A percentile compares a stretch with the other conserved stretches of the same genome.
phyloP scores from a whole-genome alignment of 2,113 vertebrate genomes.

The Triplophysa dalaica region DNA sequence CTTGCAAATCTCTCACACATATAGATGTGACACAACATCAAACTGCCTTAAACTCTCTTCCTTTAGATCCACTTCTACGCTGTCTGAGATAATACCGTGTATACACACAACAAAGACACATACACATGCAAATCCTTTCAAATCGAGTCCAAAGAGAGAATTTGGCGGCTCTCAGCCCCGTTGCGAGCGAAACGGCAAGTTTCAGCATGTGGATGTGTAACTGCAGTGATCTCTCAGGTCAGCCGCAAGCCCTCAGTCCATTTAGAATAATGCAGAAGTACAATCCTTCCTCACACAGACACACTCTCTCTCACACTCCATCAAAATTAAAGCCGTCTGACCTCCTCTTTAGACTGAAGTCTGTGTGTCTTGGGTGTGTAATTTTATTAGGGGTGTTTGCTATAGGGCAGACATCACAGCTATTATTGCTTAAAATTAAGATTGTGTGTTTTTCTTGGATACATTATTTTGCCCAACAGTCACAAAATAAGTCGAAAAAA shows the following conservation, averaged over 20 bases:
- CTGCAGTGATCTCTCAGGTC: constrained; percentile 38
- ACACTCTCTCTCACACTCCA: constrained; percentile 11
- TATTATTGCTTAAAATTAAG: not conserved
- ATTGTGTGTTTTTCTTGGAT: not conserved
- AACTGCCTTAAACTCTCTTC: not conserved
- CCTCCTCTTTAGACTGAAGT: not conserved
- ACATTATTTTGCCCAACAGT: too few species aligned
- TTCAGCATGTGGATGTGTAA: constrained; percentile 9
- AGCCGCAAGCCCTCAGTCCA: constrained; percentile 44
- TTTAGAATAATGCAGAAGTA: constrained; percentile 48
- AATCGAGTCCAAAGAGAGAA: constrained; percentile 23
- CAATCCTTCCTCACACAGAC: constrained; percentile 36
- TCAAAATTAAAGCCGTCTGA: constrained; percentile 51
- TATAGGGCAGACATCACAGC: not conserved
- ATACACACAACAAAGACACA: constrained; percentile 33
- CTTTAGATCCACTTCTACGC: constrained; percentile 22
- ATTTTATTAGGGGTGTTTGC: too few species aligned
- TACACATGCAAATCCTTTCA: constrained; percentile 31
- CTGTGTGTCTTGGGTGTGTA: not conserved
- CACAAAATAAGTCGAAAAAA: too few species aligned
- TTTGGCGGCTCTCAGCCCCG: not conserved
- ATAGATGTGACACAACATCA: constrained; percentile 23
- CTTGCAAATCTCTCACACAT: not conserved
- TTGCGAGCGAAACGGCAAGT: constrained; percentile 23
- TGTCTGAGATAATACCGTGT: constrained; percentile 30